Base-by-base conservation (phyloP, 1,140 invertebrate genomes). In the Euschistus heros region DNA sequence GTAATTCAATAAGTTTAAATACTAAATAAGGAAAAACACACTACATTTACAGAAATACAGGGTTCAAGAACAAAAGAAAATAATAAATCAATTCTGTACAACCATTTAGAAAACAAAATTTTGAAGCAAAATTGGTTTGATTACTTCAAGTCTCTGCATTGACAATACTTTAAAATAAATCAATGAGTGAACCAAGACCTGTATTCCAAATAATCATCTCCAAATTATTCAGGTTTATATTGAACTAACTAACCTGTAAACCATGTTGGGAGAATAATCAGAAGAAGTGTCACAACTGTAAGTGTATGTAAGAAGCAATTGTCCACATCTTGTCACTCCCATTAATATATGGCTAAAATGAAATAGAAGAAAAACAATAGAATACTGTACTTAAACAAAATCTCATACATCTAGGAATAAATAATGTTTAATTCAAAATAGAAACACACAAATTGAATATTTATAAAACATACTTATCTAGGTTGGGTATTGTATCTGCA, bases 281-380 rank as follows among this genome's bases (percentile, higher is more conserved):
- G 77, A 74, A 42, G 74, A 47, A 27, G 75, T 73, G 65, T 79
- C 80, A 64, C 77, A 71, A n/a, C 76, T 81, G 68, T 82, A 82
- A 8, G 87, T 88, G 74, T 94, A 95, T 63, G 91, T 94, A 62
- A 97, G 75, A 64, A 96, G 81, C 80, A 91, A 95, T 75, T 92
- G 88, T 10, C 92, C 92, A 78, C 92, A 94, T 71, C 91, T 86
- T 26, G 91, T 92, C 70, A 95, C 87, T 10, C 94, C 94, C 84
- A 97, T 89, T 74, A 94, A 91, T 46, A 95, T 84, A 77, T 96
- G 90, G 67, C 72, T 73, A 59, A 44, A 73, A 70, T 15, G 24
- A 60, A 66, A 8, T 14, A 52, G 26, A 37, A 13, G 13, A 54
- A 57, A 17, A 20, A 33, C 30, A 26, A 2, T 18, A 50, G 1